Evolutionary conservation across 2,888 invertebrate genomes (phyloP), one percentile per base, ranked within the genome.

Genomic region (Chloroclysta siterata): DNA sequence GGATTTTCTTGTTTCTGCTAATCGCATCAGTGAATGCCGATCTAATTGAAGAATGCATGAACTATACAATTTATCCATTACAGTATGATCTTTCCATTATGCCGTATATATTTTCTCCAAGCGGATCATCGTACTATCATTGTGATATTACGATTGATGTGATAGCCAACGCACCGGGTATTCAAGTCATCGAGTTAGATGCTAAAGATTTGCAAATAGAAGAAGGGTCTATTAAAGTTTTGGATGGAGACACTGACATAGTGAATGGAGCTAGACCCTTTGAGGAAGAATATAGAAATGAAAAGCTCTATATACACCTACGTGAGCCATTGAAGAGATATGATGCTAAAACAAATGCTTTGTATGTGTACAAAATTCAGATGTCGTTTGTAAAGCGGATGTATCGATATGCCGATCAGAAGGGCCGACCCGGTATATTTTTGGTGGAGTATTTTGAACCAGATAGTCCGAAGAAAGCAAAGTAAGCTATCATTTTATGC

Each of bases 41-140:
- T 63, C 72, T 83, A 36, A 70, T 85, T 14, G 92, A 92, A 74
- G 91, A 92, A 71, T 93, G 93, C 72, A 75, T 92, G 14, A 90
- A 92, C 69, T 93, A 90, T 50, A 91, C 91, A 55, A 85, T 93
- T 52, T 93, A 93, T 68, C 93, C 93, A 63, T 82, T 90, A 65
- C 89, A 92, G 67, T 93, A 93, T 50, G 92, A 92, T 56, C 60
- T 93, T 0, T 84, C 80, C 1, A 77, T 93, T 55, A 84, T 73
- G 14, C 92, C 92, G 0, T 83, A 85, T 50, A 72, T 90, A 52
- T 80, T 78, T 42, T 76, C 71, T 8, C 44, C 7, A 17, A 79
- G 78, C 1, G 73, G 68, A 41, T 83, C 85, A 17, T 88, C 85
- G 36, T 88, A 83, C 73, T 92, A 87, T 56, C 83, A 90, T 46